Evolutionary conservation across 2,888 invertebrate species (phyloP).

Genomic region (Pollenia angustigena): DNA sequence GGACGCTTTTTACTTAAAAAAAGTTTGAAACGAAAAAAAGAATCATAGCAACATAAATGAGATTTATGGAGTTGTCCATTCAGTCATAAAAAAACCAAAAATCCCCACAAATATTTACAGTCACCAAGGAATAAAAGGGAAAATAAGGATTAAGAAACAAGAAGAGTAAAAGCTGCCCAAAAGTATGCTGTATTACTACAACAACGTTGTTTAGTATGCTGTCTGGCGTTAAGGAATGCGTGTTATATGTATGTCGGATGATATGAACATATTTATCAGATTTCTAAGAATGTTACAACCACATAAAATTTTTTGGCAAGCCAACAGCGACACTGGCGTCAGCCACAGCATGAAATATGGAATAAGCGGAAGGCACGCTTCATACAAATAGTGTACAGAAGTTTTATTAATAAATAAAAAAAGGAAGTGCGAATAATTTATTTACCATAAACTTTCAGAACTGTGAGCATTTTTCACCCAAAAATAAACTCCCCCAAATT

Average conservation of each 20-base stretch:
- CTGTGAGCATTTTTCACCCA: neutral
- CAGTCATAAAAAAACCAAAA: slow-evolving; percentile 25
- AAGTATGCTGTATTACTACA: slow-evolving; percentile 15
- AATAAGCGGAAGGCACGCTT: neutral
- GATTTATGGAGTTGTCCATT: slow-evolving; percentile 62
- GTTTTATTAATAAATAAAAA: neutral
- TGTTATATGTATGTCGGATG: slow-evolving; percentile 23
- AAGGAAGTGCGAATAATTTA: neutral
- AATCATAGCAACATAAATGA: slow-evolving; percentile 38
- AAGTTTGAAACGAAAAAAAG: no score
- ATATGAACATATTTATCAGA: neutral
- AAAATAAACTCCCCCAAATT: neutral
- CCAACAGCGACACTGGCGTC: slow-evolving; percentile 26
- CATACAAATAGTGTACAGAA: neutral
- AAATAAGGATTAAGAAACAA: neutral
- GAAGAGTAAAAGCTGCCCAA: neutral
- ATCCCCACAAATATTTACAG: slow-evolving; percentile 1
- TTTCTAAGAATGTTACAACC: slow-evolving; percentile 53
- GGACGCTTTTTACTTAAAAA: no score
- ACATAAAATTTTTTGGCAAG: slow-evolving; percentile 62
- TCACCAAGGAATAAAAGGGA: neutral
- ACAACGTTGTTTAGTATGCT: slow-evolving; percentile 18
- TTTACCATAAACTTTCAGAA: neutral
- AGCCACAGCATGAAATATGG: slow-evolving; percentile 14
- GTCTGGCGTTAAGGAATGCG: slow-evolving; percentile 30